These are phyloP conservation scores for Craniophora ligustri DNA, from an alignment of 2,888 invertebrate genomes.

Conservation along the genomic window DNA sequence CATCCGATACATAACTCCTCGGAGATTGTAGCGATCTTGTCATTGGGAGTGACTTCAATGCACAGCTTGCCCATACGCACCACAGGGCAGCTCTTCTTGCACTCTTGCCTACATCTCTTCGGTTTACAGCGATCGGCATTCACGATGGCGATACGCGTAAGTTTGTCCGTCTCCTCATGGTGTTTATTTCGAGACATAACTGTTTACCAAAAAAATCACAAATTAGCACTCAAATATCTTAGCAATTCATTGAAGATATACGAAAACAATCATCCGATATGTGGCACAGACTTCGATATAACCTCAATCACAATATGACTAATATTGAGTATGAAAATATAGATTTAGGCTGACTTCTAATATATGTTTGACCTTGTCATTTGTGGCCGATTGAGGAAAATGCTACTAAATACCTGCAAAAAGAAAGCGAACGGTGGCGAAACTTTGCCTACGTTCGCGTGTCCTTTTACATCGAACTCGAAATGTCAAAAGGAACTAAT, in stretches of 20 bases:
- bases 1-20: conserved; percentile 99
- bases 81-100: conserved; percentile 99
- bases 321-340: conserved; percentile 37
- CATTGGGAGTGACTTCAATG: conserved; percentile 98
- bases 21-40: conserved; percentile 98
- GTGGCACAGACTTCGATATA: conserved; percentile 78
- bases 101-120: conserved; percentile 99
- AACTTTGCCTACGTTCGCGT: conserved; percentile 85
- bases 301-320: conserved; percentile 74
- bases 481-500: conserved; percentile 82
- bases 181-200: conserved; percentile 89
- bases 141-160: conserved; percentile 99
- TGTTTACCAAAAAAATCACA: conserved; percentile 59
- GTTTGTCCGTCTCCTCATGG: conserved; percentile 95
- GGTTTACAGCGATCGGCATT: conserved; percentile 99
- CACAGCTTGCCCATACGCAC: conserved; percentile 99
- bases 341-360: conserved; percentile 24
- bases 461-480: conserved; percentile 79
- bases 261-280: conserved; percentile 66
- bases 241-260: conserved; percentile 47
- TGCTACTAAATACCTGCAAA: conserved; percentile 74
- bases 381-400: conserved; percentile 28
- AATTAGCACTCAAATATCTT: conserved; percentile 40
- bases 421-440: conserved; percentile 81
- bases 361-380: conserved; percentile 15